Evolutionary conservation across 1,140 invertebrate genomes (phyloP).

Genomic region (Steinernema khuongi): DNA sequence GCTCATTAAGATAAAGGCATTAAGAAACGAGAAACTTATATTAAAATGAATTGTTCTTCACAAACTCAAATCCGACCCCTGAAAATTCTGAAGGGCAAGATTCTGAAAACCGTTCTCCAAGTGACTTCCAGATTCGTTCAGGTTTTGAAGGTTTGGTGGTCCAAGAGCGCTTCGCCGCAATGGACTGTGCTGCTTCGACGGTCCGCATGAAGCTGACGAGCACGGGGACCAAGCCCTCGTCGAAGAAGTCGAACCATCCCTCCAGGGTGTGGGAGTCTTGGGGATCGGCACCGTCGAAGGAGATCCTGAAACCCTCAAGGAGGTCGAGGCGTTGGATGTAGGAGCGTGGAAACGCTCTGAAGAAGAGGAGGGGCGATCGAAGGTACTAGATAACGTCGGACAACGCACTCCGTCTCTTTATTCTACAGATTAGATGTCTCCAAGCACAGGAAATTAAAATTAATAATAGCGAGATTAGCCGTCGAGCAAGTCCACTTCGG

Average conservation of each 20-base stretch:
- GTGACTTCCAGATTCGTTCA: too few relatives aligned
- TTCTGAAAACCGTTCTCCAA: too few relatives aligned
- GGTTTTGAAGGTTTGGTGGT: too few relatives aligned
- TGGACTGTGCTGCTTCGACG: neutral
- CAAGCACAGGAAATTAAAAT: too few relatives aligned
- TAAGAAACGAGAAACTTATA: too few relatives aligned
- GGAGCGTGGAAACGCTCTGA: neutral
- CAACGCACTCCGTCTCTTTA: neutral
- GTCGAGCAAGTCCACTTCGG: too few relatives aligned
- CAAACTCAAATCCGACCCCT: too few relatives aligned
- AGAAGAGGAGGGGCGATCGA: neutral
- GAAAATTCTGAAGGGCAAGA: too few relatives aligned
- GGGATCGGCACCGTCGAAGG: neutral
- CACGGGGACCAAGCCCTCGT: neutral
- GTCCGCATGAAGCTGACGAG: neutral
- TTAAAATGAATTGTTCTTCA: too few relatives aligned
- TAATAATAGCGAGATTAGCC: too few relatives aligned
- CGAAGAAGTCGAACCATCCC: neutral
- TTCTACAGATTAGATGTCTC: too few relatives aligned
- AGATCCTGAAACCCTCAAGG: neutral
- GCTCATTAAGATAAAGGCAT: too few relatives aligned
- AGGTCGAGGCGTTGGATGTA: neutral
- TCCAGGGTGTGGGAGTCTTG: neutral
- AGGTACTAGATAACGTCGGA: neutral
- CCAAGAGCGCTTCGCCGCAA: neutral